Conservation (phyloP, 2,888 invertebrate genomes). For the Plebejus melissa region DNA sequence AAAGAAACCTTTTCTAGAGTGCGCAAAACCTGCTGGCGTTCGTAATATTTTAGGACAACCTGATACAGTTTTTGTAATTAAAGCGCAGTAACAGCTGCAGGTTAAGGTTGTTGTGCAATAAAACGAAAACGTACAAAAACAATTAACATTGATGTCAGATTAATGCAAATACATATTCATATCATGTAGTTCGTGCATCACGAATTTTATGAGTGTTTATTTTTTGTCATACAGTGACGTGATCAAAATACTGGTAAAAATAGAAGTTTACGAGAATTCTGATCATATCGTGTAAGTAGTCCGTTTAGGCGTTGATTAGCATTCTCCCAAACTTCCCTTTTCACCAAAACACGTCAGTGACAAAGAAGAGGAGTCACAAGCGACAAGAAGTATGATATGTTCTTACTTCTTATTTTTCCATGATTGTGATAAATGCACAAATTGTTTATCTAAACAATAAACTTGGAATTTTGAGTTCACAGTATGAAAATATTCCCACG, state of each 20-base stretch:
- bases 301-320: neutral
- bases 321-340: neutral
- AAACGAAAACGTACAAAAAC: conserved; percentile 9
- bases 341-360: neutral
- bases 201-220: conserved; percentile 2
- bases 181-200: conserved; percentile 1
- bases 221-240: conserved; percentile 3
- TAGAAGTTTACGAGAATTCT: neutral
- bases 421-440: neutral
- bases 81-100: neutral
- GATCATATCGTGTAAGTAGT: neutral
- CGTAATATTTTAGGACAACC: conserved; percentile 3
- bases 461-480: neutral
- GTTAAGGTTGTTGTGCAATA: conserved; percentile 4
- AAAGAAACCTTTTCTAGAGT: no score
- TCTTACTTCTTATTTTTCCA: neutral
- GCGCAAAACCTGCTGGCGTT: neutral
- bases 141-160: conserved; percentile 14
- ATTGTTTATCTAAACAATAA: neutral
- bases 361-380: neutral
- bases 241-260: neutral
- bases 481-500: neutral
- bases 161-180: conserved; percentile 1
- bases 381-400: neutral
- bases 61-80: neutral